These are phyloP conservation scores for Crax fasciolata DNA, from an alignment of 2,797 vertebrate genomes.

Conservation along the genomic window DNA sequence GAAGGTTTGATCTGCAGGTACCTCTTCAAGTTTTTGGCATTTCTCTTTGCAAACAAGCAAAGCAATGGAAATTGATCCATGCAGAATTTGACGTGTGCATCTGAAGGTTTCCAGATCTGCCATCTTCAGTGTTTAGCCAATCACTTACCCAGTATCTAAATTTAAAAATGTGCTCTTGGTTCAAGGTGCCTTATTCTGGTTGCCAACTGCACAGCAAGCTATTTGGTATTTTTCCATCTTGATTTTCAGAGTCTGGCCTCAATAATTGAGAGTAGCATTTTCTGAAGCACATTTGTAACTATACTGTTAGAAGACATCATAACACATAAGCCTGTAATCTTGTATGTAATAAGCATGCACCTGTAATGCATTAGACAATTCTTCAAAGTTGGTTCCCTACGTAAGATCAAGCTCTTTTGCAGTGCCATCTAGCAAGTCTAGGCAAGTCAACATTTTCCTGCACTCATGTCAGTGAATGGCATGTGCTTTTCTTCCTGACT, in stretches of 20 bases:
- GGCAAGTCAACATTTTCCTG: neutral
- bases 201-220: neutral
- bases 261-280: neutral
- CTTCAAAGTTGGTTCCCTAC: neutral
- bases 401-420: neutral
- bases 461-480: neutral
- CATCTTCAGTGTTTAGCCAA: conserved; percentile 60
- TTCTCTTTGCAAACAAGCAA: neutral
- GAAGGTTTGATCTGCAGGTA: neutral
- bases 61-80: neutral
- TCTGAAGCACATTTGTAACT: conserved; percentile 18
- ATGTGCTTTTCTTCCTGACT: neutral
- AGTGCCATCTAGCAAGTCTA: neutral
- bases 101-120: conserved; percentile 47
- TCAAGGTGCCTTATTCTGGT: conserved; percentile 46
- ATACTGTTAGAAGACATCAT: neutral
- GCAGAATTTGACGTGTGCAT: conserved; percentile 20
- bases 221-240: conserved; percentile 14
- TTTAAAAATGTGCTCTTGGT: conserved; percentile 38
- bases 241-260: neutral
- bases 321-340: neutral
- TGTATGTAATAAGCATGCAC: too few species aligned
- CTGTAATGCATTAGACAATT: neutral
- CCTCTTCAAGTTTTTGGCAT: neutral
- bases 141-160: conserved; percentile 51